These are phyloP conservation scores for Epizoanthus rinbou DNA, from an alignment of 92 coral and sea anemone genomes.

Conservation along the genomic window DNA sequence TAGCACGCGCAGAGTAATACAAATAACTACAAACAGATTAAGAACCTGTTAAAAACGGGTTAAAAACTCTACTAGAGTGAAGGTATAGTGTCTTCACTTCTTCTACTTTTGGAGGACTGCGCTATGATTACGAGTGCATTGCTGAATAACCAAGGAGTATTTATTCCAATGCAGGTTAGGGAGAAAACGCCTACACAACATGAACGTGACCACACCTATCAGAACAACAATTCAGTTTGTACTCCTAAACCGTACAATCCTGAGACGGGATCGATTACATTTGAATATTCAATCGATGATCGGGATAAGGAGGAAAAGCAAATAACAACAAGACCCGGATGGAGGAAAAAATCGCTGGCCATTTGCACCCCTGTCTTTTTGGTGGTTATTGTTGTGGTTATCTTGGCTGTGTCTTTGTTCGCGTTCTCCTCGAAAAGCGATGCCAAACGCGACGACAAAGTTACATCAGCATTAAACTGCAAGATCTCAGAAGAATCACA, in stretches of 20 bases:
- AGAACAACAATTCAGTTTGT: neutral
- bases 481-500: constrained; percentile 4
- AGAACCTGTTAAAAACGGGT: neutral
- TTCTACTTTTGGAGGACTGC: neutral
- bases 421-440: neutral
- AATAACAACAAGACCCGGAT: neutral
- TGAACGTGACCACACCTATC: neutral
- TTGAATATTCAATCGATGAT: neutral
- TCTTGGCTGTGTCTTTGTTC: neutral
- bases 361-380: neutral
- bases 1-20: neutral
- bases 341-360: constrained; percentile 15
- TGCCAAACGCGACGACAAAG: neutral
- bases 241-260: neutral
- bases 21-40: neutral
- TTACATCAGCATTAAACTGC: neutral
- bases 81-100: neutral
- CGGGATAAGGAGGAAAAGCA: neutral
- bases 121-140: neutral
- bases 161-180: constrained; percentile 20
- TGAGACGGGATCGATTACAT: constrained; percentile 26
- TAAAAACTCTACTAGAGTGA: neutral
- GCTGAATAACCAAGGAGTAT: neutral
- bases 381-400: neutral
- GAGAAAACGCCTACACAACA: neutral